Conservation (phyloP, 2,797 vertebrate species). For the Podargus strigoides region DNA sequence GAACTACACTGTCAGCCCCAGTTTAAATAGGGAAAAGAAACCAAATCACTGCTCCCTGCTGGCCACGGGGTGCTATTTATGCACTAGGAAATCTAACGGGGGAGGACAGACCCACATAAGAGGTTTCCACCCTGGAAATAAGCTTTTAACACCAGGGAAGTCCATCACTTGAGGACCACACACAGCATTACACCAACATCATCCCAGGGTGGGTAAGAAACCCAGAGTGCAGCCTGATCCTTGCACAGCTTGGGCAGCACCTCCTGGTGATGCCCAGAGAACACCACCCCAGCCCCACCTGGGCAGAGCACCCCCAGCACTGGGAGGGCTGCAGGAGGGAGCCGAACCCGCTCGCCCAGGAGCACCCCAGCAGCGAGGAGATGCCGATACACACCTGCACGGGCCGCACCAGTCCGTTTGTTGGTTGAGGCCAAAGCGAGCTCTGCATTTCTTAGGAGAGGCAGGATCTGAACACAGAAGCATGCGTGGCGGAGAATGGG, state of each 20-base stretch:
- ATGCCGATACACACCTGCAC: constrained; percentile 94
- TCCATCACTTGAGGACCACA: not conserved
- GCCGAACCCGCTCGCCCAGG: not conserved
- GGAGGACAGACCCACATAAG: not conserved
- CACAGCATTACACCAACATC: not conserved
- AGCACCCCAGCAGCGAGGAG: constrained; percentile 56
- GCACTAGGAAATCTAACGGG: fast-evolving
- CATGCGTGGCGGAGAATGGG: constrained; percentile 80
- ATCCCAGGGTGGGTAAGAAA: fast-evolving
- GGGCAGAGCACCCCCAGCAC: not conserved
- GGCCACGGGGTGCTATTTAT: not conserved
- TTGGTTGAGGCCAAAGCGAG: constrained; percentile 99
- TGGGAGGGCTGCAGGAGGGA: not conserved
- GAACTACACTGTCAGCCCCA: not conserved
- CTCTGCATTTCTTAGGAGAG: constrained; percentile 99
- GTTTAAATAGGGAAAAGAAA: not conserved
- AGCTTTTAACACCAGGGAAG: not conserved
- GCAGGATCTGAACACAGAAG: constrained; percentile 92
- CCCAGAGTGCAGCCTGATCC: not conserved
- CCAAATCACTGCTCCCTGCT: not conserved
- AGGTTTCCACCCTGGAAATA: not conserved
- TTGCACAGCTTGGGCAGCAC: not conserved
- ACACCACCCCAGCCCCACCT: not conserved
- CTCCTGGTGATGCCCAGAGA: not conserved
- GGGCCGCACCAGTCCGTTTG: constrained; percentile 99